Percentiles rank a stretch among this genome's conserved stretches.
Conservation (phyloP, 2,113 vertebrate species). For the Furnarius figulus region DNA sequence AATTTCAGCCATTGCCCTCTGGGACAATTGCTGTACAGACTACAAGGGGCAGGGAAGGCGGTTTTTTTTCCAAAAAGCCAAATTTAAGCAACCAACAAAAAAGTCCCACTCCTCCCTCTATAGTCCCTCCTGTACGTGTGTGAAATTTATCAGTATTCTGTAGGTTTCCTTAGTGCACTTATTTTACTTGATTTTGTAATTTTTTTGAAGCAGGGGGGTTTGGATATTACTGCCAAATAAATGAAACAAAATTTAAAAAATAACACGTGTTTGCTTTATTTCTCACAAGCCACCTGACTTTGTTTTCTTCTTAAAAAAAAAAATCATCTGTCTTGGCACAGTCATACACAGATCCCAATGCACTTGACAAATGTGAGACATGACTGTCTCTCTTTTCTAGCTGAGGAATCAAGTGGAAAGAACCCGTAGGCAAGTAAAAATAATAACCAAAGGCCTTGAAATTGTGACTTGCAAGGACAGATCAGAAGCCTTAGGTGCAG, state of each 20-base stretch:
- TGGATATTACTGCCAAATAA: slow-evolving; percentile 80
- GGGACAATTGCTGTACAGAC: background rate
- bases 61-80: slow-evolving; percentile 5
- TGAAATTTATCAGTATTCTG: slow-evolving; percentile 75
- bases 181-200: slow-evolving; percentile 78
- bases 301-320: background rate
- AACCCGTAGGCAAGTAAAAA: background rate
- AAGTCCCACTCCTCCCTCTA: slow-evolving; percentile 14
- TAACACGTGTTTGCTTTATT: background rate
- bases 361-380: background rate
- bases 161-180: slow-evolving; percentile 77
- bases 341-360: background rate
- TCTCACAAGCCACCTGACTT: background rate
- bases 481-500: background rate
- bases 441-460: background rate
- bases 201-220: slow-evolving; percentile 59
- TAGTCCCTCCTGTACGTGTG: slow-evolving; percentile 64
- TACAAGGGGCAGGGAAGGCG: slow-evolving; percentile 11
- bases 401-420: background rate
- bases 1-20: background rate
- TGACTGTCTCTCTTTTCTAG: background rate
- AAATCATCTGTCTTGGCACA: background rate
- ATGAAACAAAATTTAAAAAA: slow-evolving; percentile 61
- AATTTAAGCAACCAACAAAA: slow-evolving; percentile 48
- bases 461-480: background rate